phyloP scores from a whole-genome alignment of 2,797 vertebrate species.

The Mallotus villosus region DNA sequence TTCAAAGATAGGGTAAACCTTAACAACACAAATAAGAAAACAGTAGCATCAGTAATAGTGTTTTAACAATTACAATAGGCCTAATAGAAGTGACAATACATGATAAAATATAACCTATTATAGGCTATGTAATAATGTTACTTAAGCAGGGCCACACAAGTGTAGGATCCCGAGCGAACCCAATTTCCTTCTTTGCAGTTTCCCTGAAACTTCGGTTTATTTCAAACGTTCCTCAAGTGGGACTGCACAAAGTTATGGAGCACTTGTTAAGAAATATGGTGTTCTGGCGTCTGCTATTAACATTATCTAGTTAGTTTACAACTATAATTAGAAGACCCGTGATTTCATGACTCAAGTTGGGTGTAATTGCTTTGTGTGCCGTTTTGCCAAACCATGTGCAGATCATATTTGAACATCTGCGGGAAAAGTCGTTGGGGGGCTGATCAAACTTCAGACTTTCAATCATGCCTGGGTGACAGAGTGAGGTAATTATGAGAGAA shows the following conservation, averaged over 20 bases:
- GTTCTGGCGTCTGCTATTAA: slow-evolving; percentile 47
- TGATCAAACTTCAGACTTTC: slow-evolving; percentile 39
- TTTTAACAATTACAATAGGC: not conserved
- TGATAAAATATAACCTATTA: not conserved
- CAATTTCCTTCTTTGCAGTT: slow-evolving; percentile 15
- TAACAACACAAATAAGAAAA: too few species aligned
- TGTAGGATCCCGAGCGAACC: slow-evolving; percentile 3
- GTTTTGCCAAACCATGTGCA: slow-evolving; percentile 49
- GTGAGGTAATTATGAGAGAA: slow-evolving; percentile 31
- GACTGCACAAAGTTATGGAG: slow-evolving; percentile 19
- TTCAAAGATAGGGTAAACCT: too few species aligned
- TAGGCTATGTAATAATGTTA: slow-evolving; percentile 6
- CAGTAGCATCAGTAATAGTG: too few species aligned
- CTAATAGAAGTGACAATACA: not conserved
- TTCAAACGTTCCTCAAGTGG: slow-evolving; percentile 19
- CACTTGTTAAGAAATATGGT: slow-evolving; percentile 32
- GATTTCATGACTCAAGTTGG: slow-evolving; percentile 39
- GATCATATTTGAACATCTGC: slow-evolving; percentile 51
- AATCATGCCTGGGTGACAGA: slow-evolving; percentile 32
- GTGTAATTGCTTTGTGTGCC: slow-evolving; percentile 51
- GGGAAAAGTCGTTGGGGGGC: slow-evolving; percentile 32
- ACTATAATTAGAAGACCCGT: slow-evolving; percentile 55
- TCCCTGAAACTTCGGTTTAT: slow-evolving; percentile 26
- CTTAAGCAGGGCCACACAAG: slow-evolving; percentile 37
- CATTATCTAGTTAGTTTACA: slow-evolving; percentile 52